Conservation (phyloP, 2,888 invertebrate genomes). For the Protonemura montana region DNA sequence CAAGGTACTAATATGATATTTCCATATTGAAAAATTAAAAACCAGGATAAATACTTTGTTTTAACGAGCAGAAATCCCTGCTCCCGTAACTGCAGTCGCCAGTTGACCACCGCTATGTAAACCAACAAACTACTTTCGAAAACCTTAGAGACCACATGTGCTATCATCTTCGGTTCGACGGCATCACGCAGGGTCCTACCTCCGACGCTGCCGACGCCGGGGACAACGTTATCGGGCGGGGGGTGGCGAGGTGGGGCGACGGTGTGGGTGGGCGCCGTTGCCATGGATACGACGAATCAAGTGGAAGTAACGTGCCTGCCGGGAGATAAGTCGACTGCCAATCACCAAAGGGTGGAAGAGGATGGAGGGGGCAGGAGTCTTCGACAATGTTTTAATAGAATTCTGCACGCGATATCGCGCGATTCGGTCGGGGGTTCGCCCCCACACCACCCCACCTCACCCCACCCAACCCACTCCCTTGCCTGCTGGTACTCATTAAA, state of each 20-base stretch:
- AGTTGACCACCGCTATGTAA: too few species aligned
- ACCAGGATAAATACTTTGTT: too few species aligned
- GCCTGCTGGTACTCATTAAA: slow-evolving; percentile 27
- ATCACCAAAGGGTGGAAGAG: slow-evolving; percentile 48
- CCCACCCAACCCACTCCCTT: too few species aligned
- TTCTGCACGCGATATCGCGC: slow-evolving; percentile 46
- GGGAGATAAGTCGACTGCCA: slow-evolving; percentile 51
- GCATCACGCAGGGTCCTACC: too few species aligned
- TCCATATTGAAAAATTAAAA: too few species aligned
- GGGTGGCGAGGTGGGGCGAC: background rate
- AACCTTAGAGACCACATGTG: too few species aligned
- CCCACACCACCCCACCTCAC: background rate
- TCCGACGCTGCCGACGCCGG: background rate
- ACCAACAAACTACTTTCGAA: too few species aligned
- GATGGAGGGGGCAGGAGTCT: background rate
- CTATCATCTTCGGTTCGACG: too few species aligned
- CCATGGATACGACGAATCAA: slow-evolving; percentile 51
- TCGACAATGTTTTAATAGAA: slow-evolving; percentile 50
- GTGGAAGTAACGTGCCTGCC: slow-evolving; percentile 49
- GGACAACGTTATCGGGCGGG: background rate
- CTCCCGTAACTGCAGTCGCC: too few species aligned
- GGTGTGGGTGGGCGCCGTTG: slow-evolving; percentile 38
- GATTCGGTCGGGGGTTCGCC: background rate
- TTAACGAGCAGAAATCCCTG: too few species aligned
- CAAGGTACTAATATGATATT: too few species aligned